These are phyloP conservation scores for Diaperis boleti DNA, from an alignment of 2,888 invertebrate species.

Conservation along the genomic window DNA sequence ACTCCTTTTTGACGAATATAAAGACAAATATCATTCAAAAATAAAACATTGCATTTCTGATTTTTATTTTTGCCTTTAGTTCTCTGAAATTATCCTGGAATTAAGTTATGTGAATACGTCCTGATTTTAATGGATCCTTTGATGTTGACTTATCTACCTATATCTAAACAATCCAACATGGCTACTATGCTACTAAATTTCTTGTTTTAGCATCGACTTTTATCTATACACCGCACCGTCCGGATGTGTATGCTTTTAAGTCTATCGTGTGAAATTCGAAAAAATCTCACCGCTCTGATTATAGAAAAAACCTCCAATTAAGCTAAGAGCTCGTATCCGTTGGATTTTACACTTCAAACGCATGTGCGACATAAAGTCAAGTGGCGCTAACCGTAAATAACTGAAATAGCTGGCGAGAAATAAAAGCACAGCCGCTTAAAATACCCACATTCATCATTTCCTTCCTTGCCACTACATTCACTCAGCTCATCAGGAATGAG, in stretches of 20 bases:
- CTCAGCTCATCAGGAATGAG: conserved; percentile 1
- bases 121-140: not conserved
- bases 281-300: conserved; percentile 19
- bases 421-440: conserved; percentile 29
- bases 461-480: conserved; percentile 6
- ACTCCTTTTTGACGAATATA: too few relatives aligned
- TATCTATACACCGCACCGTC: conserved; percentile 5
- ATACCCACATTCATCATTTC: conserved; percentile 41
- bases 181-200: not conserved
- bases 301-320: conserved; percentile 36
- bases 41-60: not conserved
- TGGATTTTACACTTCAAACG: conserved; percentile 38
- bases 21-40: too few relatives aligned
- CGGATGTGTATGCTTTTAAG: conserved; percentile 29
- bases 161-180: not conserved
- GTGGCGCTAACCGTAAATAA: conserved; percentile 50
- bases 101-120: not conserved
- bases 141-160: not conserved
- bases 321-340: conserved; percentile 41
- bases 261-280: conserved; percentile 30
- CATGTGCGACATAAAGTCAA: conserved; percentile 49
- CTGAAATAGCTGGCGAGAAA: conserved; percentile 30
- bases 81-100: not conserved
- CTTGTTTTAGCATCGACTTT: conserved; percentile 3
- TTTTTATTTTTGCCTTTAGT: not conserved